phyloP scores from a whole-genome alignment of 2,797 vertebrate species.

The Chaenodraco wilsoni region DNA sequence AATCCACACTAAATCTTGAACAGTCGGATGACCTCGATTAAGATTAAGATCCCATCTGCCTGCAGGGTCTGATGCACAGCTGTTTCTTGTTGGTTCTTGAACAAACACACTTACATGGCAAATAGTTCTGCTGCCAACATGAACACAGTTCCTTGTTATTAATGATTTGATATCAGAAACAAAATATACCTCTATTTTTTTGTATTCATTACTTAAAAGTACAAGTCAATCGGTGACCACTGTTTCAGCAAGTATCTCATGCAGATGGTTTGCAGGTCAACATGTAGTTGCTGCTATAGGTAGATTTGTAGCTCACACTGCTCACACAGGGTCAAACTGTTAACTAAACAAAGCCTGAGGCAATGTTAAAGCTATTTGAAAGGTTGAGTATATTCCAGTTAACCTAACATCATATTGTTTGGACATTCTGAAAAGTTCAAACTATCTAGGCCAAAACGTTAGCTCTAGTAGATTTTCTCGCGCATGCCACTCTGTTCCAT shows the following conservation, averaged over 20 bases:
- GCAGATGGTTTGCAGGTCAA: not conserved
- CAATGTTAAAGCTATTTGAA: not conserved
- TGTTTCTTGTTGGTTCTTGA: not conserved
- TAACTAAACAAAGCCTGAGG: not conserved
- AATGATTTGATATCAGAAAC: not conserved
- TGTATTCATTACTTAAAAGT: not conserved
- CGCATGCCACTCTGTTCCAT: not conserved
- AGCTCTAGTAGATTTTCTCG: not conserved
- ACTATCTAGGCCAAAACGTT: not conserved
- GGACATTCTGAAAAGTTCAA: not conserved
- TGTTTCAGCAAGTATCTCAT: not conserved
- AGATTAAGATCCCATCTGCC: not conserved
- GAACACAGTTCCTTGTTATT: not conserved
- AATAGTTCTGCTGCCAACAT: not conserved
- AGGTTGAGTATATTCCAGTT: not conserved
- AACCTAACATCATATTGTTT: not conserved
- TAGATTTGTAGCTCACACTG: slow-evolving; percentile 7
- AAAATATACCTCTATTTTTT: not conserved
- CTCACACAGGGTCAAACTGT: not conserved
- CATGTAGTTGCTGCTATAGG: not conserved
- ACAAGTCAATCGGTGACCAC: not conserved
- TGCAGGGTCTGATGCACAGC: not conserved
- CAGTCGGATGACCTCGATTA: not conserved
- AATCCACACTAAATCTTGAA: not conserved
- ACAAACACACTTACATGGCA: not conserved